Percentiles rank a stretch among this genome's conserved stretches.
These are phyloP conservation scores for Scalopus aquaticus DNA, from an alignment of 2,113 vertebrate genomes.

Conservation along the genomic window DNA sequence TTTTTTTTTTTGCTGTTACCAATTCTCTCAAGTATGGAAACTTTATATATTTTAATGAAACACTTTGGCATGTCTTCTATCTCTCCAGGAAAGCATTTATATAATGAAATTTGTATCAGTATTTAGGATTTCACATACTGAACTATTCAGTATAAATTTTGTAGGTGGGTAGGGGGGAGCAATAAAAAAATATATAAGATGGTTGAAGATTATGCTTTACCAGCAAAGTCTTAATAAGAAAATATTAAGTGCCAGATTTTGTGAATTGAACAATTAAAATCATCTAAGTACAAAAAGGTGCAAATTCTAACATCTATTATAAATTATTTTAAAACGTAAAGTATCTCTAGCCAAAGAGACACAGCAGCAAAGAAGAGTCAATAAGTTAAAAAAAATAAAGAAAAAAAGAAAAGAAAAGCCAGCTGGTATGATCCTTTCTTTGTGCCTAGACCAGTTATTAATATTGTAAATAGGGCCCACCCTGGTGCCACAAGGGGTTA, in stretches of 20 bases:
- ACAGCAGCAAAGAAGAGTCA: not conserved
- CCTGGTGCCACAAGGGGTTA: no score
- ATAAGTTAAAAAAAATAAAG: not conserved
- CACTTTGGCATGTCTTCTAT: conserved; percentile 28
- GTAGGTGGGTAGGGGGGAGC: not conserved
- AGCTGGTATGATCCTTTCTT: not conserved
- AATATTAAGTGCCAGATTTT: not conserved
- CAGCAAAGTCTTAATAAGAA: conserved; percentile 38
- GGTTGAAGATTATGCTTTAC: conserved; percentile 28
- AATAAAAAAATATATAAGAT: conserved; percentile 34
- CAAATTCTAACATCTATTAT: conserved; percentile 6
- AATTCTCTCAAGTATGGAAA: conserved; percentile 18
- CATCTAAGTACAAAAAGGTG: conserved; percentile 32
- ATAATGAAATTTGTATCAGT: conserved; percentile 3
- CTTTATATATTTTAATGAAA: conserved; percentile 50
- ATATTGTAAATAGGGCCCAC: no score
- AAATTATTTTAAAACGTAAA: conserved; percentile 4
- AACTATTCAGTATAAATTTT: conserved; percentile 26
- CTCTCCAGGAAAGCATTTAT: conserved; percentile 32
- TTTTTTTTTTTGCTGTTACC: not conserved
- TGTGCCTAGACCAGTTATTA: not conserved
- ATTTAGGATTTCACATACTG: conserved; percentile 53
- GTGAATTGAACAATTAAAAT: conserved; percentile 42
- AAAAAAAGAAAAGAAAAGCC: not conserved
- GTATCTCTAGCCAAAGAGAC: conserved; percentile 9